Conservation (phyloP, 2,113 vertebrate species). For the Chrysemys picta region DNA sequence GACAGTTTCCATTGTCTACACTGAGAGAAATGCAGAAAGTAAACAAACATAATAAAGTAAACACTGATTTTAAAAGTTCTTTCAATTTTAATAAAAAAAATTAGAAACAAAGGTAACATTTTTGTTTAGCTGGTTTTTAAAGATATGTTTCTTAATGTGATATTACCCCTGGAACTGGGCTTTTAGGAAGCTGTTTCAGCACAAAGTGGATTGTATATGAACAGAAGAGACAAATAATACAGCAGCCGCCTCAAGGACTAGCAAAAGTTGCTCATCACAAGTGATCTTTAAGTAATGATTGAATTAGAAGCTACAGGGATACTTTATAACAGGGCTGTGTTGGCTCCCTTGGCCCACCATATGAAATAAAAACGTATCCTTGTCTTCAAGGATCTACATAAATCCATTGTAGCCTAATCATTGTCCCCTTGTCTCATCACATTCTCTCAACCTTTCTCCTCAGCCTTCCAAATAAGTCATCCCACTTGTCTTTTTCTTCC, state of each 20-base stretch:
- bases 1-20: background rate
- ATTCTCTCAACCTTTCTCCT: background rate
- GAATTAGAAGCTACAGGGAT: background rate
- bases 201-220: background rate
- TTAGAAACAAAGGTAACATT: background rate
- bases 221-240: background rate
- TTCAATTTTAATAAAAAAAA: rapidly evolving
- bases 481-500: background rate
- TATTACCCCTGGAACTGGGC: background rate
- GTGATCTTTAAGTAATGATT: background rate
- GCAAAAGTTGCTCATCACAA: rapidly evolving
- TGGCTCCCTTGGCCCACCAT: background rate
- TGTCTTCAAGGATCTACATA: background rate
- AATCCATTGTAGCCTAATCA: rapidly evolving
- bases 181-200: rapidly evolving
- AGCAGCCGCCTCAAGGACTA: background rate
- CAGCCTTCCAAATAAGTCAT: background rate
- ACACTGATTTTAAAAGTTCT: background rate
- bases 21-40: background rate
- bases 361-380: background rate
- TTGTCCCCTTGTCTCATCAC: background rate
- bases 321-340: background rate
- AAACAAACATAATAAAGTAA: background rate
- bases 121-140: too few species aligned
- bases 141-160: rapidly evolving